Evolutionary conservation across 2,113 vertebrate species (phyloP).

Genomic region (Casuarius casuarius): DNA sequence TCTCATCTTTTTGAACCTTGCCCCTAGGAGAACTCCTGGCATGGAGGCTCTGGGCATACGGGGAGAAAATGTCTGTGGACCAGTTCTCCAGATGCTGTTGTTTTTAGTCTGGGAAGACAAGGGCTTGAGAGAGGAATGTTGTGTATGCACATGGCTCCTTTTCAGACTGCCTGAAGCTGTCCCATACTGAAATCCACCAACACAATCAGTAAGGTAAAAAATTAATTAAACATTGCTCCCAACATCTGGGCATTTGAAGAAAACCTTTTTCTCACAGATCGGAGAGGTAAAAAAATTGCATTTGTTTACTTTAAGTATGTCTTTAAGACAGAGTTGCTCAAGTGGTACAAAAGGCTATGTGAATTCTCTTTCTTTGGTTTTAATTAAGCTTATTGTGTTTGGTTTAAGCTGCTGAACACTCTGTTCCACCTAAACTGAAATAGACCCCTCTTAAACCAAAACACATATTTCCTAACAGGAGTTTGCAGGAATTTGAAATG

Average conservation of each 20-base stretch:
- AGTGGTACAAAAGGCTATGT: background rate
- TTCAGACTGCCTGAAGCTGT: background rate
- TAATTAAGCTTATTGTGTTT: background rate
- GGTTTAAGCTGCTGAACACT: background rate
- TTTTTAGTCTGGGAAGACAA: background rate
- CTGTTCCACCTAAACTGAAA: background rate
- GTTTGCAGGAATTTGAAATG: background rate
- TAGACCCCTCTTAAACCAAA: background rate
- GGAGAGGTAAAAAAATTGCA: background rate
- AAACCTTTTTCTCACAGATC: background rate
- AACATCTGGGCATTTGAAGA: background rate
- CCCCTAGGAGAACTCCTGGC: background rate
- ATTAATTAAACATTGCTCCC: background rate
- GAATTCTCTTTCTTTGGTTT: background rate
- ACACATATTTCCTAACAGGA: background rate
- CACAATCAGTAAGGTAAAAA: background rate
- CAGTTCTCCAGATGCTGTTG: background rate
- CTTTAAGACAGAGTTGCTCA: background rate
- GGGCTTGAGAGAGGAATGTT: background rate
- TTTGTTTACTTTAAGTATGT: background rate
- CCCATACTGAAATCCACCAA: background rate
- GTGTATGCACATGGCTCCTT: accelerated
- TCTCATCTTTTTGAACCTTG: background rate
- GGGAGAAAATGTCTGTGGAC: background rate
- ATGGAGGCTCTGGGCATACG: background rate